phyloP scores from a whole-genome alignment of 2,888 invertebrate species.

The Philopedon plagiatum region DNA sequence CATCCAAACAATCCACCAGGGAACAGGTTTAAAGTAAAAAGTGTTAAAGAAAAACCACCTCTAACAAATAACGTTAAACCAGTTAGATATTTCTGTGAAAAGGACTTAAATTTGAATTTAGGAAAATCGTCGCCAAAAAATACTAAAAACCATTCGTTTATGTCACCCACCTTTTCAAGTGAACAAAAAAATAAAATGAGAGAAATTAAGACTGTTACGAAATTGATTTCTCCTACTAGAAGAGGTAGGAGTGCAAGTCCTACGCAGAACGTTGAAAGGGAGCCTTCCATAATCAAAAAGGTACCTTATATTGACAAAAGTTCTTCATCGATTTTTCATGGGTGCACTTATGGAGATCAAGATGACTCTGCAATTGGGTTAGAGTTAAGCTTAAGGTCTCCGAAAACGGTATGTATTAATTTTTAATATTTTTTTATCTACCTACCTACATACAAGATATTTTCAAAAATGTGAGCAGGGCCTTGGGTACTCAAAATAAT shows the following conservation, averaged over 20 bases:
- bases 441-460: too few species aligned
- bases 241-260: slow-evolving; percentile 63
- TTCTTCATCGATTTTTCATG: slow-evolving; percentile 48
- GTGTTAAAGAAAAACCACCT: slow-evolving; percentile 40
- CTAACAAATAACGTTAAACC: slow-evolving; percentile 40
- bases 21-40: slow-evolving; percentile 48
- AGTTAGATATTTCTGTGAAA: slow-evolving; percentile 44
- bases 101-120: slow-evolving; percentile 36
- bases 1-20: neutral
- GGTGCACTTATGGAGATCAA: neutral
- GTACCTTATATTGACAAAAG: slow-evolving; percentile 60
- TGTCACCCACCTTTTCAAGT: slow-evolving; percentile 65
- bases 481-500: too few species aligned
- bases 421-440: too few species aligned
- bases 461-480: too few species aligned
- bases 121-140: slow-evolving; percentile 41
- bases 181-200: slow-evolving; percentile 62
- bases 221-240: slow-evolving; percentile 60
- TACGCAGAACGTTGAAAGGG: slow-evolving; percentile 39
- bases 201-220: slow-evolving; percentile 57
- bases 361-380: slow-evolving; percentile 20
- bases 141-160: slow-evolving; percentile 56
- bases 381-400: slow-evolving; percentile 32
- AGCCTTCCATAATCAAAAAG: slow-evolving; percentile 40
- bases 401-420: slow-evolving; percentile 34